Evolutionary conservation across 2,888 invertebrate species (phyloP).

Genomic region (Adineta ricciae): DNA sequence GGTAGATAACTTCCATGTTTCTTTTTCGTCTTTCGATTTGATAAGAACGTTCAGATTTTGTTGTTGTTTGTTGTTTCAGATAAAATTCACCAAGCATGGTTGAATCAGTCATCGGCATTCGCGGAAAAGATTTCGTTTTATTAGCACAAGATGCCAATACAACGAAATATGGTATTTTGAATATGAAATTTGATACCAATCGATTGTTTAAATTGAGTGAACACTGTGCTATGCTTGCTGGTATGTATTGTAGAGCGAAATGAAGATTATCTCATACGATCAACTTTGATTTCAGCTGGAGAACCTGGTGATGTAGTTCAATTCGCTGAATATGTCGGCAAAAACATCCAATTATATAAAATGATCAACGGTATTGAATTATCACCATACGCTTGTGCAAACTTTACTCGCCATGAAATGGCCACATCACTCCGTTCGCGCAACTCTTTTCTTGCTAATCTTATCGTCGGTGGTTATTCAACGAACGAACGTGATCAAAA

Average conservation of each 20-base stretch:
- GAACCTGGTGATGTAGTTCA: constrained; percentile 93
- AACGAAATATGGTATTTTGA: background rate
- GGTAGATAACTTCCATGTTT: background rate
- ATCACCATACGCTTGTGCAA: constrained; percentile 63
- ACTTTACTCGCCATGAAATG: constrained; percentile 69
- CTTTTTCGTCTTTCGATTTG: too few relatives aligned
- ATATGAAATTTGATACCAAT: background rate
- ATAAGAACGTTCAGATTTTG: too few relatives aligned
- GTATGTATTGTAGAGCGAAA: background rate
- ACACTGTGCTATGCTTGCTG: background rate
- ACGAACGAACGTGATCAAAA: constrained; percentile 56
- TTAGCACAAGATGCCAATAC: constrained; percentile 1
- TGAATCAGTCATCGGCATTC: constrained; percentile 80
- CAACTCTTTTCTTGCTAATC: constrained; percentile 56
- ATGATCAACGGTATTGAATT: constrained; percentile 73
- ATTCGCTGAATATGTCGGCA: constrained; percentile 94
- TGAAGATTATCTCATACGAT: too few relatives aligned
- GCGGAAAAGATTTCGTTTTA: constrained; percentile 80
- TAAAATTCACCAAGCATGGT: background rate
- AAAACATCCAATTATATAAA: constrained; percentile 93
- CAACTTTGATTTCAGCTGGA: constrained; percentile 60
- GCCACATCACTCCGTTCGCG: constrained; percentile 76
- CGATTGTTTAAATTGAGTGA: background rate
- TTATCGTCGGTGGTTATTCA: constrained; percentile 68
- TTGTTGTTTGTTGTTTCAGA: background rate